A percentile compares a stretch with the other conserved stretches of the same genome.
These are phyloP conservation scores for Rhyacophila evoluta DNA, from an alignment of 2,888 invertebrate genomes.

Conservation along the genomic window DNA sequence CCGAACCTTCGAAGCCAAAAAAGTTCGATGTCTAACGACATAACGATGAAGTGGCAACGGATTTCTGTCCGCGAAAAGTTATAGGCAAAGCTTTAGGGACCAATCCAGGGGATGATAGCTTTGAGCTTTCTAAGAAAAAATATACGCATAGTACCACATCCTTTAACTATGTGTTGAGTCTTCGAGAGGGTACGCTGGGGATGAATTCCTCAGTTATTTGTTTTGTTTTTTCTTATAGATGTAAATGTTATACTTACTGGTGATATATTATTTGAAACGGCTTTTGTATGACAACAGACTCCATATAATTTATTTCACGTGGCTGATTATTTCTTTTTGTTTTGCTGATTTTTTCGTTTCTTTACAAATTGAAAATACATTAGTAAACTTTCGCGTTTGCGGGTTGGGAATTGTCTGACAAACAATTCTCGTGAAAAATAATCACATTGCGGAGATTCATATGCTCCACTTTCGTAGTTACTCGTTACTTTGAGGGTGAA, in stretches of 20 bases:
- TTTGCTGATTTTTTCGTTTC: no score
- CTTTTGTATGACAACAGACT: neutral
- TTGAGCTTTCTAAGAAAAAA: conserved; percentile 30
- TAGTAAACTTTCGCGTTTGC: no score
- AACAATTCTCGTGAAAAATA: no score
- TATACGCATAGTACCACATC: neutral
- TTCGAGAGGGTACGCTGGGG: neutral
- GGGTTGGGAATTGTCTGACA: no score
- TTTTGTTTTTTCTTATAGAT: neutral
- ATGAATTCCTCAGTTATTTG: neutral
- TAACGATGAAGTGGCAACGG: neutral
- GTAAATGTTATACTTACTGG: no score
- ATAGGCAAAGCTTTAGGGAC: conserved; percentile 23
- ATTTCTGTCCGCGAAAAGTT: conserved; percentile 2
- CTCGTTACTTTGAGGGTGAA: no score
- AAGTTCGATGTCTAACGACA: neutral
- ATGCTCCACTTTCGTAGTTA: no score
- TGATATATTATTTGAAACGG: neutral
- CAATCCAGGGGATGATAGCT: conserved; percentile 42
- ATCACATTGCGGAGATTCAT: no score
- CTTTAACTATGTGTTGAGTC: neutral
- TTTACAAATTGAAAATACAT: no score
- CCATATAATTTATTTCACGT: no score
- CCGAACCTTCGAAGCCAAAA: neutral
- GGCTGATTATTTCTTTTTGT: no score